Evolutionary conservation across 2,888 invertebrate species (phyloP).

Genomic region (Panopea generosa): DNA sequence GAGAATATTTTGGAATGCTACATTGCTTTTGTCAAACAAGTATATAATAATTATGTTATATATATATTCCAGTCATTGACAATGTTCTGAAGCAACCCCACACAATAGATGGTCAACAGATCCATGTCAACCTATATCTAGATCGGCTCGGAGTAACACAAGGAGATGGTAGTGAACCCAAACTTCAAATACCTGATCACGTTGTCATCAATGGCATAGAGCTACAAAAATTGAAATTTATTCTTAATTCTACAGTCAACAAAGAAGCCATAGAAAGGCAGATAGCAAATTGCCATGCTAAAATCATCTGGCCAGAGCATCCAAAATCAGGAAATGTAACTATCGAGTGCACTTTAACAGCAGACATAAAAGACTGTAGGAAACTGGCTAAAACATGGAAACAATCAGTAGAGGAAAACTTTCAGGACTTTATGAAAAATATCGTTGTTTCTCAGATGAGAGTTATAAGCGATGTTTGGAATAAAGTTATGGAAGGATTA

Average conservation of each 20-base stretch:
- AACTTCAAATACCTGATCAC: constrained; percentile 17
- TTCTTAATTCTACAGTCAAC: constrained; percentile 8
- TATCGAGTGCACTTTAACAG: constrained; percentile 49
- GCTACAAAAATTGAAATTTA: no score
- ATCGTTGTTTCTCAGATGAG: constrained; percentile 2
- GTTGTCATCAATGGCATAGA: constrained; percentile 12
- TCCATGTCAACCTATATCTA: constrained; percentile 18
- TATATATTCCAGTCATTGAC: constrained; percentile 29
- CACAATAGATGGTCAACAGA: not conserved
- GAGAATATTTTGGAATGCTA: no score
- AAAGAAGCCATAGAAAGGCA: constrained; percentile 8
- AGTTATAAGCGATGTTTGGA: constrained; percentile 5
- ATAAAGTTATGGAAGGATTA: constrained; percentile 10
- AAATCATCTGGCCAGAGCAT: constrained; percentile 14
- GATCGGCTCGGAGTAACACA: constrained; percentile 19
- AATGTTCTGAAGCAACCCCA: constrained; percentile 12
- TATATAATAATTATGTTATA: not conserved
- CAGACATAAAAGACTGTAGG: constrained; percentile 36
- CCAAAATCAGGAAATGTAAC: constrained; percentile 19
- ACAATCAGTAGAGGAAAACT: constrained; percentile 24
- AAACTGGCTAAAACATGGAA: constrained; percentile 54
- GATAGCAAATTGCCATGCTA: constrained; percentile 7
- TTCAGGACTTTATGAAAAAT: constrained; percentile 26
- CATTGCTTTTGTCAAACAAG: no score
- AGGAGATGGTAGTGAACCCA: not conserved